phyloP scores from a whole-genome alignment of 2,888 invertebrate genomes.

The Xestia sexstrigata region DNA sequence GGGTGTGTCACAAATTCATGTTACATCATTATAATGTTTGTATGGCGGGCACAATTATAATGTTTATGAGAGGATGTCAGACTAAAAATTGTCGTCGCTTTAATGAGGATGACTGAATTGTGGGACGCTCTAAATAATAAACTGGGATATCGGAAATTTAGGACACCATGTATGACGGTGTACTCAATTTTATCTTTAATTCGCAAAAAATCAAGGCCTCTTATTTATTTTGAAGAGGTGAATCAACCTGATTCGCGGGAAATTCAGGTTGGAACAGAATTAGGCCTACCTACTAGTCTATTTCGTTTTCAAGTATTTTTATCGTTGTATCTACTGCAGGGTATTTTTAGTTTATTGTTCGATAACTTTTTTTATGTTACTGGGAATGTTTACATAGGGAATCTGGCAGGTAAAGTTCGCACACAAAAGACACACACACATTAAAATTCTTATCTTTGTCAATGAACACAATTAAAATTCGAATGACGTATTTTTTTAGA shows the following conservation, averaged over 20 bases:
- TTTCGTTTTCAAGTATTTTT: slow-evolving; percentile 57
- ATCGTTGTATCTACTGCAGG: slow-evolving; percentile 26
- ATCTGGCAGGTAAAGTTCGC: slow-evolving; percentile 52
- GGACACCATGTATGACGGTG: slow-evolving; percentile 65
- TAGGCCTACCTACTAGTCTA: slow-evolving; percentile 55
- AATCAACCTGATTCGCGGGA: slow-evolving; percentile 43
- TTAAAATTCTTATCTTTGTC: slow-evolving; percentile 35
- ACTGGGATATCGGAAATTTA: slow-evolving; percentile 73
- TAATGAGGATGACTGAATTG: slow-evolving; percentile 90
- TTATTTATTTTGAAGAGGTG: slow-evolving; percentile 49
- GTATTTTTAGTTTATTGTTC: slow-evolving; percentile 54
- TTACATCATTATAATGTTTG: slow-evolving; percentile 72
- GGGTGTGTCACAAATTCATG: slow-evolving; percentile 66
- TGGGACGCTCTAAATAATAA: slow-evolving; percentile 78
- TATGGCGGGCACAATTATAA: slow-evolving; percentile 78
- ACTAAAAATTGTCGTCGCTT: slow-evolving; percentile 81
- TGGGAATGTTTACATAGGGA: slow-evolving; percentile 42
- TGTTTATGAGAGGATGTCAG: slow-evolving; percentile 84
- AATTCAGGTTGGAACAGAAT: slow-evolving; percentile 40
- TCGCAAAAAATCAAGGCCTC: slow-evolving; percentile 47
- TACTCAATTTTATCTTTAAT: slow-evolving; percentile 54
- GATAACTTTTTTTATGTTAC: slow-evolving; percentile 43
- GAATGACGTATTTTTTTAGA: neutral
- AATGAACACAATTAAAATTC: slow-evolving; percentile 47
- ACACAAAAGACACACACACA: slow-evolving; percentile 46